Evolutionary conservation across 2,797 vertebrate genomes (phyloP), one percentile per base, ranked within the genome.

Genomic region (Synanceia verrucosa): DNA sequence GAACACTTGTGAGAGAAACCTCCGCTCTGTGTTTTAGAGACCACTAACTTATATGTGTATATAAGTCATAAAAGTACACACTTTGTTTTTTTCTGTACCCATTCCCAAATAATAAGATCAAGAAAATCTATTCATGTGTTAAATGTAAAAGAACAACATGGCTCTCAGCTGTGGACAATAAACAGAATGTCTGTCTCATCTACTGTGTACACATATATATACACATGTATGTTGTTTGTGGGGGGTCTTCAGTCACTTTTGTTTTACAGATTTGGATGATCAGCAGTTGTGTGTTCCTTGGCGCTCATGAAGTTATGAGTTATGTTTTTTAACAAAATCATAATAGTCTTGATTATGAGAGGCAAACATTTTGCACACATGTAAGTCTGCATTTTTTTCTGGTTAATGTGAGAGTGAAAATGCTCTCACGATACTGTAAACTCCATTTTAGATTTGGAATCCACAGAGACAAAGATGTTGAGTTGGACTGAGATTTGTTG

Each of bases 1-100:
- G 24, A 70, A 76, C 43, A 75, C 9, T 9, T 56, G 34, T 13
- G 50, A 41, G 44, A 69, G 3, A 61, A 64, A 53, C 41, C 26
- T 16, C 16, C 8, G 14, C 23, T 70, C 21, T 33, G 29, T 47
- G 13, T 43, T 64, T 39, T 21, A 44, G 10, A 16, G 6, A 5
- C 24, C 24, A n/a, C 14, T 37, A 28, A 26, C 33, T 14, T 37
- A 5, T n/a, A n/a, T n/a, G n/a, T n/a, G n/a, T n/a, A n/a, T n/a
- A n/a, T 37, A 48, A 44, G 11, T 37, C 51, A 39, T 21, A 46
- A 29, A 44, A 55, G 23, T 21, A 12, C 14, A 18, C 53, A 29
- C 16, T 41, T 67, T 47, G 31, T 47, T 55, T 61, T 58, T 19
- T 39, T 68, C 6, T 43, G n/a, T n/a, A n/a, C n/a, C n/a, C n/a